Base-by-base conservation (phyloP, 2,113 vertebrate genomes). In the Podocnemis expansa region DNA sequence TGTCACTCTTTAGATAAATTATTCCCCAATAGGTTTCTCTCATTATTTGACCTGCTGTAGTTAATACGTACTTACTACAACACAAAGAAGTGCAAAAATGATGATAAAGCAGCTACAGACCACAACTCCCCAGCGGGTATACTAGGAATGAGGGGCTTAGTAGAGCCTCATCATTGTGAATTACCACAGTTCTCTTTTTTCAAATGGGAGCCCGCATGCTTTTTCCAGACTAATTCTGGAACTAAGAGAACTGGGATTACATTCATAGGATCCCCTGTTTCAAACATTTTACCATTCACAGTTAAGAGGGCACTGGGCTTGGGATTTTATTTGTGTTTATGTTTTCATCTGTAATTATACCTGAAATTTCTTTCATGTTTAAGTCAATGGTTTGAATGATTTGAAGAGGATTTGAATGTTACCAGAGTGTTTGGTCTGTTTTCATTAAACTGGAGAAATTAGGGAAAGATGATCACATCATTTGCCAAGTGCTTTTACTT, bases 21-120 rank as follows among this genome's bases (percentile, higher is more conserved):
- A 12, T 85, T 80, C 88, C 85, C 85, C 87, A 93, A 91, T 81
- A 94, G 91, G 86, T 93, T 90, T 91, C 84, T 89, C 79, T 16
- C 80, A 85, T 88, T 83, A 12, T 22, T 0, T 38, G 38, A 88
- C 24, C 54, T 91, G 38, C 43, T 88, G 80, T 89, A 58, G 19
- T 38, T 63, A 41, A 78, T 38, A 84, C 24, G 55, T 19, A 84
- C 80, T 8, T 82, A 63, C 45, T 93, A 87, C 85, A 90, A 90
- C 63, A 96, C n/a, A 89, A 78, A 91, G 88, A 92, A 91, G 97
- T 96, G 94, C 96, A 94, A 91, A 93, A 90, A 82, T 21, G 45
- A 52, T 78, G 84, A 38, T 54, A 82, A 89, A 93, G 92, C 84
- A 82, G 85, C 84, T 80, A 24, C 86, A 93, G 89, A 76, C 80